phyloP scores from a whole-genome alignment of 2,888 invertebrate species.

The Pantelozetes paolii region DNA sequence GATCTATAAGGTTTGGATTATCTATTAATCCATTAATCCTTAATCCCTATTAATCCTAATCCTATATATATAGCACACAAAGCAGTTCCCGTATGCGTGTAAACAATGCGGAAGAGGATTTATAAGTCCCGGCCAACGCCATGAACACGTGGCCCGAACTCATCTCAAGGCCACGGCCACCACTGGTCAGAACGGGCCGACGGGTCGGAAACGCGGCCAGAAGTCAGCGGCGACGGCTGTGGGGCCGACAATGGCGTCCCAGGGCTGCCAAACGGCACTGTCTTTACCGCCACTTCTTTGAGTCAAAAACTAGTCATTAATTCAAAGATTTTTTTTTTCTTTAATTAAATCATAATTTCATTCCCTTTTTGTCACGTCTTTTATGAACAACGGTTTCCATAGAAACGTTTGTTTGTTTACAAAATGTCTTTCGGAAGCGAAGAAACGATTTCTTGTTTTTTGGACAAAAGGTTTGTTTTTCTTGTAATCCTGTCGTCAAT shows the following conservation, averaged over 20 bases:
- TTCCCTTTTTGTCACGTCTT: no score
- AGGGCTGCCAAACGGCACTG: conserved; percentile 34
- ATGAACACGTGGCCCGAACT: conserved; percentile 41
- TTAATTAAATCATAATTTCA: background rate
- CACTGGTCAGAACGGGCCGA: no score
- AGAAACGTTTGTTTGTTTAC: background rate
- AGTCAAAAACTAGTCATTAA: conserved; percentile 30
- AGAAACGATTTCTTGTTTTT: background rate
- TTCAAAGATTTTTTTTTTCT: background rate
- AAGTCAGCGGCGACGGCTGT: conserved; percentile 8
- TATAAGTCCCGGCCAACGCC: conserved; percentile 44
- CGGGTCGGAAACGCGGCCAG: no score
- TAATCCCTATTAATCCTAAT: no score
- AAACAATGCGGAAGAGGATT: conserved; percentile 44
- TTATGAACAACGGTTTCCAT: no score
- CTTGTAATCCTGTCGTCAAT: no score
- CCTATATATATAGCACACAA: no score
- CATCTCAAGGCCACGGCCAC: conserved; percentile 37
- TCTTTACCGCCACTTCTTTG: conserved; percentile 36
- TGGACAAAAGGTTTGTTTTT: background rate
- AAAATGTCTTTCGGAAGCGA: background rate
- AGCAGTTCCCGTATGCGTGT: conserved; percentile 44
- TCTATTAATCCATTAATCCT: no score
- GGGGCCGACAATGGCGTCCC: conserved; percentile 23
- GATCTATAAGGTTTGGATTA: no score